These are phyloP conservation scores for Caenorhabditis briggsae DNA, from an alignment of 1,140 invertebrate genomes.

Conservation along the genomic window DNA sequence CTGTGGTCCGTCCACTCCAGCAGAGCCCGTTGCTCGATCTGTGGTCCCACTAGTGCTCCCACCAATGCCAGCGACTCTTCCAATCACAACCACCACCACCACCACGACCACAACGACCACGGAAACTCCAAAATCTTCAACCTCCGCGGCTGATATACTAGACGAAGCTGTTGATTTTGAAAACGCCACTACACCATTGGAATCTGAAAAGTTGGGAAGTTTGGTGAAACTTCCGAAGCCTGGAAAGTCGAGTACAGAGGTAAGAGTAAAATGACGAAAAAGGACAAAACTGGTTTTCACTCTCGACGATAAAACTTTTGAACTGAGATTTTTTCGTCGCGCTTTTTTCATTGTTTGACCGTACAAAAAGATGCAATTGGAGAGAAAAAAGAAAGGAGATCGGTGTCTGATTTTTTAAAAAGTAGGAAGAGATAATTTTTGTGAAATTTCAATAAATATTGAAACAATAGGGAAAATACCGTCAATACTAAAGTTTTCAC, in stretches of 20 bases:
- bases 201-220: conserved; percentile 48
- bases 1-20: conserved; percentile 5
- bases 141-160: not conserved
- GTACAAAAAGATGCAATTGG: conserved; percentile 4
- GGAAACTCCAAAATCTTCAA: not conserved
- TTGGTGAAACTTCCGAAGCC: conserved; percentile 59
- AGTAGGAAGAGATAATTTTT: not conserved
- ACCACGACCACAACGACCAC: conserved; percentile 40
- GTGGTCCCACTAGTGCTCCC: not conserved
- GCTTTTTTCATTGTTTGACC: conserved; percentile 3
- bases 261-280: not conserved
- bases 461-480: no score
- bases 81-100: not conserved
- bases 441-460: no score
- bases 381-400: not conserved
- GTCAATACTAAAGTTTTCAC: no score
- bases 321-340: not conserved
- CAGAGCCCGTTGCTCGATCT: conserved; percentile 7
- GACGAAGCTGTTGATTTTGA: not conserved
- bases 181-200: not conserved
- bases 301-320: not conserved
- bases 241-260: conserved; percentile 15
- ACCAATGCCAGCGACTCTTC: not conserved
- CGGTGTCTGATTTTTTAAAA: not conserved
- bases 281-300: not conserved